Base-by-base conservation (phyloP, 2,888 invertebrate species). In the Chelonus formosanus region DNA sequence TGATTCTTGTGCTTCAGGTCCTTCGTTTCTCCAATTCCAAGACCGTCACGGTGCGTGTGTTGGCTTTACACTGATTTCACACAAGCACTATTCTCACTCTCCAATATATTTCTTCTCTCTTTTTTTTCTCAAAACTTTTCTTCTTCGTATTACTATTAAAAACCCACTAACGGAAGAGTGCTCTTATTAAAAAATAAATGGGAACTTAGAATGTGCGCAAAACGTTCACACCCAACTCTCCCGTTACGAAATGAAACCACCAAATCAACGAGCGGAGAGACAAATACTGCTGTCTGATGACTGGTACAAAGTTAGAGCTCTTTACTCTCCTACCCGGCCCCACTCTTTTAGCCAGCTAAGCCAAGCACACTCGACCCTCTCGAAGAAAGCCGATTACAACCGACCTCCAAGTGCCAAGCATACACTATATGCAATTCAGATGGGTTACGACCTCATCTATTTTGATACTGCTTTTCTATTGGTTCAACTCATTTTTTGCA, bases 251-350 rank as follows among this genome's bases (percentile, higher is more conserved):
- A 69, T 67, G 61, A 70, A 75, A 52, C 52, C 71, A 71, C 74
- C 71, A 73, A 71, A 75, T 70, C 75, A 74, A 65, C 75, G 69
- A 70, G 48, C 77, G 73, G 75, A 73, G 73, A 73, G 75, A 78
- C 78, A 75, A 80, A 74, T 75, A 80, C 79, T 78, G 77, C 67
- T 65, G n/a, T 58, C 40, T 72, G 76, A 80, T 80, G 77, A 80
- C 80, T 80, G 75, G 78, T 78, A 74, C 75, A 79, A 80, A 79
- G 80, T 79, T 78, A 76, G 74, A 75, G 59, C 58, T 67, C 67
- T 69, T 61, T 67, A 52, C 65, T 62, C 67, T 58, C 61, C 61
- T 54, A 64, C 44, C 62, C 36, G 43, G n/a, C 20, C 8, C 5
- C 32, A 40, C 20, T 55, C 40, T 40, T 40, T 40, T 6, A n/a